A percentile compares a stretch with the other conserved stretches of the same genome.
Evolutionary conservation across 2,113 vertebrate species (phyloP).

Genomic region (Nerophis ophidion): DNA sequence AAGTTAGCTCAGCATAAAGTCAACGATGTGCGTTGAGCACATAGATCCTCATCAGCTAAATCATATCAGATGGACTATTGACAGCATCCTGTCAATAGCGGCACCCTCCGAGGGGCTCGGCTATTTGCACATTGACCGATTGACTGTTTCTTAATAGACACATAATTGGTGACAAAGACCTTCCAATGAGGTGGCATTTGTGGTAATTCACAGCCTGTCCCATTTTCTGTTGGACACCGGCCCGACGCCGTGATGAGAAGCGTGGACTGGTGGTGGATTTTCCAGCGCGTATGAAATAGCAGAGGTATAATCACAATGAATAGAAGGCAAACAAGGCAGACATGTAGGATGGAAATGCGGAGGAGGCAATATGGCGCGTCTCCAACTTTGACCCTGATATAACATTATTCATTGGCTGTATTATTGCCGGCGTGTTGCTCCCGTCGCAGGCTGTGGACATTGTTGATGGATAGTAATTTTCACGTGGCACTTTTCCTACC

Average conservation of each 20-base stretch:
- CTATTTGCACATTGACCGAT: conserved; percentile 89
- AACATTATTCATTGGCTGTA: conserved; percentile 66
- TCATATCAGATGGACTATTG: conserved; percentile 85
- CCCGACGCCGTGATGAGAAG: conserved; percentile 62
- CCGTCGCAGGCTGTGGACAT: conserved; percentile 54
- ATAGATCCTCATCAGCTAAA: conserved; percentile 78
- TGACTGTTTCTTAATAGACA: conserved; percentile 99
- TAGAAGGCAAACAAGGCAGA: conserved; percentile 47
- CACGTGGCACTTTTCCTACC: conserved; percentile 60
- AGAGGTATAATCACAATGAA: conserved; percentile 34
- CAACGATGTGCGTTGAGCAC: conserved; percentile 65
- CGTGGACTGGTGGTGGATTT: conserved; percentile 35
- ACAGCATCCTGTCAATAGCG: conserved; percentile 84
- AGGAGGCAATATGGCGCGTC: conserved; percentile 50
- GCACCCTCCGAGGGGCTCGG: conserved; percentile 79
- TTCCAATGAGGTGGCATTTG: conserved; percentile 88
- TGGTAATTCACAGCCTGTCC: conserved; percentile 77
- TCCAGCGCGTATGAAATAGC: conserved; percentile 26
- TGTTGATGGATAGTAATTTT: conserved; percentile 63
- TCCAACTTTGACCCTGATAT: conserved; percentile 53
- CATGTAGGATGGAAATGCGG: conserved; percentile 36
- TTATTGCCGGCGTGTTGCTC: conserved; percentile 57
- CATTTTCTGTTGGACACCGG: conserved; percentile 70
- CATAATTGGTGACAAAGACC: conserved; percentile 98
- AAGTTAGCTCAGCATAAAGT: conserved; percentile 33